Base-by-base conservation (phyloP, 1,140 invertebrate species). In the Papilio helenus region DNA sequence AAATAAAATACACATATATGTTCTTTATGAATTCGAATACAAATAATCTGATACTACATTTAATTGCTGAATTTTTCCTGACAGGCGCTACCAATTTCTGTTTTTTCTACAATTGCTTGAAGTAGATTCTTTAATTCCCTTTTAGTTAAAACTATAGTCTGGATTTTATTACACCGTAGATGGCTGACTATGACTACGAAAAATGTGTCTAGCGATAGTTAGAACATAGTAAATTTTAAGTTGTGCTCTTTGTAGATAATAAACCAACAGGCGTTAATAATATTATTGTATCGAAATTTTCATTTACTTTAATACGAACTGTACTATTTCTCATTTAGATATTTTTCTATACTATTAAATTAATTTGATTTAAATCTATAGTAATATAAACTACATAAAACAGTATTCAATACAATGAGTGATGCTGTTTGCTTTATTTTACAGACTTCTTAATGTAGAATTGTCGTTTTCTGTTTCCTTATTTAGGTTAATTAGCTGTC, bases 401-500 rank as follows among this genome's bases (percentile, higher is more conserved):
- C 7, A 20, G 51, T n/a, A 55, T n/a, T n/a, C 3, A 55, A 20
- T 18, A n/a, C 1, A 20, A 61, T 61, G 2, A 26, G 58, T 61
- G 18, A 61, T 26, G 3, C 3, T 61, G n/a, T 10, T 3, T 1
- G 23, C 12, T 23, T 26, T 61, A 26, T 61, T 26, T 61, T 4
- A 4, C 23, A 61, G 14, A 61, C 9, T 58, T 58, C n/a, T 20
- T 58, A 58, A 58, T 20, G 3, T 7, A 14, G 20, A 61, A 61
- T 26, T 61, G 23, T 26, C 58, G 58, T 68, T 68, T 68, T 68
- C 1, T 68, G 26, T 68, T 34, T 29, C 61, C 29, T 68, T 68
- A 68, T 68, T 68, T 34, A 68, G 23, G 61, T 29, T 68, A 68
- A 68, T 68, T 68, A 68, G 23, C 61, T 72, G 39, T 72, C 34